phyloP scores from a whole-genome alignment of 2,888 invertebrate genomes.

The Agonopterix arenella region DNA sequence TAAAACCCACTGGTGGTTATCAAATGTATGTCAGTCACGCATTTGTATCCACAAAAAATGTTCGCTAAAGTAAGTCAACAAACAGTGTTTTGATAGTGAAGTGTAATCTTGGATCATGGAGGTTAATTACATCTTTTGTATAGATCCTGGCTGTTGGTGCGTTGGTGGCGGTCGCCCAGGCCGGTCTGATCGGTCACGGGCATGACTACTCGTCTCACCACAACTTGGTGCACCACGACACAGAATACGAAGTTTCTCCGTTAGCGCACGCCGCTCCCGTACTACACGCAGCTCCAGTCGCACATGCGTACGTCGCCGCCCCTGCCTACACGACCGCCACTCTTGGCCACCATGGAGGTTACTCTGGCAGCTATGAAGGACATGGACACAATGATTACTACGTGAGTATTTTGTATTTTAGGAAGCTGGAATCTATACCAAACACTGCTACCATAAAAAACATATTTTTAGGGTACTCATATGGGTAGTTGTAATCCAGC shows the following conservation, averaged over 20 bases:
- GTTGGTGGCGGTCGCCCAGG: conserved; percentile 61
- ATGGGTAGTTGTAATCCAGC: too few relatives aligned
- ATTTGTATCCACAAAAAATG: conserved; percentile 62
- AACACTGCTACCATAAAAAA: too few relatives aligned
- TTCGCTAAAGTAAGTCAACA: conserved; percentile 59
- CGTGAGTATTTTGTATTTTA: conserved; percentile 25
- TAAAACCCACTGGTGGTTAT: conserved; percentile 63
- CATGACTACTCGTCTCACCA: conserved; percentile 32
- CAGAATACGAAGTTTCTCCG: conserved; percentile 7
- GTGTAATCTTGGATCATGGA: not conserved
- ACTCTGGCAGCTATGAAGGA: conserved; percentile 3
- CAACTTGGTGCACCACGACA: conserved; percentile 29
- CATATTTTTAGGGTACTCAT: too few relatives aligned
- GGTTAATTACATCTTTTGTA: conserved; percentile 10
- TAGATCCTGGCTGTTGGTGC: conserved; percentile 58
- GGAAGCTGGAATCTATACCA: too few relatives aligned
- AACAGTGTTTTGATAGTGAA: conserved; percentile 3
- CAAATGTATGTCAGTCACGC: conserved; percentile 66
- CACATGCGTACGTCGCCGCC: conserved; percentile 26
- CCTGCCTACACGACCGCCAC: conserved; percentile 13
- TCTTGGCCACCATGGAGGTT: conserved; percentile 16
- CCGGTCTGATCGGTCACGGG: conserved; percentile 58
- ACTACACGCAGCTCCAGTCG: conserved; percentile 17
- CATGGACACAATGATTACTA: conserved; percentile 33
- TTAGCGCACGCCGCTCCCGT: conserved; percentile 19